Base-by-base conservation (phyloP, 1,140 invertebrate genomes). In the Teleogryllus occipitalis region DNA sequence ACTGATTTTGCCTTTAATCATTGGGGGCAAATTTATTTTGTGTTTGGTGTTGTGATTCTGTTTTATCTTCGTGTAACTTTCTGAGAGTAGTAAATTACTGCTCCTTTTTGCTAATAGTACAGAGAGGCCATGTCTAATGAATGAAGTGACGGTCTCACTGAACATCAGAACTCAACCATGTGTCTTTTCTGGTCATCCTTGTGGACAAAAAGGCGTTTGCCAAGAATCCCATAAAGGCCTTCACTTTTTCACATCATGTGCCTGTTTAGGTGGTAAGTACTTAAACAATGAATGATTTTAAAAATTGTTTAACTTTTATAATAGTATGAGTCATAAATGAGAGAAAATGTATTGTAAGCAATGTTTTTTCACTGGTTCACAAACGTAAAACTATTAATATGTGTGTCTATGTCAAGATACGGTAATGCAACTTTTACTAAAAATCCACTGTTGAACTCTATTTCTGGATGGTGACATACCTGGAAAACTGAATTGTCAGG, bases 141-240 rank as follows among this genome's bases (percentile, higher is more conserved):
- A 85, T 54, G 85, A 90, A 87, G 83, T 87, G 82, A 82, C 91
- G 84, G 83, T 88, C 83, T 85, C 87, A 83, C 77, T 91, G 84
- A 85, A 88, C 85, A 81, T 91, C 83, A 84, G 88, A 84, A 84
- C 86, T 73, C 85, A 86, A 77, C 85, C 87, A 7, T 90, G 89
- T 82, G 85, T 88, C 22, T 86, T 87, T 81, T 81, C 85, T 79
- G 86, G 85, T 75, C 83, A 86, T 80, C 85, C 87, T 8, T 90
- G 89, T 82, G 88, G 89, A 21, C 49, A 80, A 48, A 83, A 88
- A 80, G 89, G 89, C 7, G 77, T 86, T 76, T 90, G 89, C 81
- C 85, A 88, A 82, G 87, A 89, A 82, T 85, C 88, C 82, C 87
- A 88, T 80, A 87, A 86, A 80, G 87, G 87, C n/a, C 84, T 86